phyloP scores from a whole-genome alignment of 2,113 vertebrate genomes.

The Procavia capensis region DNA sequence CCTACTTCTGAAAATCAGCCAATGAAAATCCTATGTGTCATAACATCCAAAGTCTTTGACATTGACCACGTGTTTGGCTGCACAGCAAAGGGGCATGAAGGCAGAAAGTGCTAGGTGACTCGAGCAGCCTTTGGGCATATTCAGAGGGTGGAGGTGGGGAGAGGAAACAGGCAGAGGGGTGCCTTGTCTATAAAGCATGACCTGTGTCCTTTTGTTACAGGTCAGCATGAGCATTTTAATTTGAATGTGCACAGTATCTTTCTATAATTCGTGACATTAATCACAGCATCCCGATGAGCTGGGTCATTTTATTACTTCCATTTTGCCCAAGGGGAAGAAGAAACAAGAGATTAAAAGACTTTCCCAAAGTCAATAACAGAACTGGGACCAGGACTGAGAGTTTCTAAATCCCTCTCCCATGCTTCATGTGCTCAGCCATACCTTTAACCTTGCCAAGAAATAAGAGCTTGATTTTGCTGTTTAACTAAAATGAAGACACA shows the following conservation, averaged over 20 bases:
- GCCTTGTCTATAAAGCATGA: neutral
- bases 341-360: slow-evolving; percentile 59
- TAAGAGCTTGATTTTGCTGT: neutral
- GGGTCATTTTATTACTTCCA: slow-evolving; percentile 52
- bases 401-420: slow-evolving; percentile 25
- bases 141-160: neutral
- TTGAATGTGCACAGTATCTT: neutral
- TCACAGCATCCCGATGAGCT: neutral
- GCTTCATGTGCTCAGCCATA: neutral
- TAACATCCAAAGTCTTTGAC: neutral
- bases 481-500: neutral
- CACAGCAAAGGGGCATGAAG: neutral
- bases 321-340: slow-evolving; percentile 59
- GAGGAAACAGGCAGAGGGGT: neutral
- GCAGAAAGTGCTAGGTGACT: neutral
- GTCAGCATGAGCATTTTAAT: neutral
- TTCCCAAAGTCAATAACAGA: slow-evolving; percentile 59
- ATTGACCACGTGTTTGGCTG: neutral
- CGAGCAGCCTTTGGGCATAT: neutral
- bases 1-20: neutral
- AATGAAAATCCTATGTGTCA: too few species aligned
- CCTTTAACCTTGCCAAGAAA: slow-evolving; percentile 24
- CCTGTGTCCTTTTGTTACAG: neutral
- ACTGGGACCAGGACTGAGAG: slow-evolving; percentile 8
- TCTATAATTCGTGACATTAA: slow-evolving; percentile 31